These are phyloP conservation scores for Taxidea taxus DNA, from an alignment of 2,113 vertebrate species.

Conservation along the genomic window DNA sequence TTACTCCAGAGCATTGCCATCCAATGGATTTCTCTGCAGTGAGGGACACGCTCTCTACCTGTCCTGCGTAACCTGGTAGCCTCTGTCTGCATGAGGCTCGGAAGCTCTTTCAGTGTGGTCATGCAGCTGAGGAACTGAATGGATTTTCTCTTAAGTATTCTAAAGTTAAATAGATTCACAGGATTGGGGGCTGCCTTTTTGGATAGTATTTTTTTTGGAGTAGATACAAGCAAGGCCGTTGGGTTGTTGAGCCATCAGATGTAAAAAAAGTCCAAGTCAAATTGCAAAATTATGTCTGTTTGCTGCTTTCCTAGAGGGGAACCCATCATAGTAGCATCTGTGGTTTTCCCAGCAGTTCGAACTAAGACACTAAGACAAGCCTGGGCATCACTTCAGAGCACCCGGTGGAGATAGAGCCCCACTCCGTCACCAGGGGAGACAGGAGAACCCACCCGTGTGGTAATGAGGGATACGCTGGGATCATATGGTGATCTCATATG, in stretches of 20 bases:
- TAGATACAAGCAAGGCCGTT: rapidly evolving
- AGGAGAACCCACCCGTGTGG: rapidly evolving
- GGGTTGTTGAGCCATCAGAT: not conserved
- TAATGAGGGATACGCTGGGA: rapidly evolving
- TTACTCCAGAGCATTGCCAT: not conserved
- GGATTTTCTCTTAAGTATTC: not conserved
- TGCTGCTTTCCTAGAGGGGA: not conserved
- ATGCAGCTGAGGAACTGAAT: not conserved
- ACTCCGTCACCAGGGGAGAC: rapidly evolving
- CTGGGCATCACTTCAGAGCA: rapidly evolving
- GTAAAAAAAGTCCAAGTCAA: not conserved
- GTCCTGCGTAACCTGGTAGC: rapidly evolving
- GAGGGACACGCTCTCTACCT: rapidly evolving
- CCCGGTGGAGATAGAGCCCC: not conserved
- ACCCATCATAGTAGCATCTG: rapidly evolving
- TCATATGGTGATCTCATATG: too few relatives aligned
- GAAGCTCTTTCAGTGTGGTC: not conserved
- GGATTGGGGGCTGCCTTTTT: not conserved
- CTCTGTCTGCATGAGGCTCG: rapidly evolving
- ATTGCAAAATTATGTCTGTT: not conserved
- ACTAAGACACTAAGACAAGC: rapidly evolving
- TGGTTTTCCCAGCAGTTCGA: not conserved
- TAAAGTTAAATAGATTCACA: not conserved
- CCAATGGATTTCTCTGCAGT: rapidly evolving
- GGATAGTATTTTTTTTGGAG: not conserved